phyloP scores from a whole-genome alignment of 2,113 vertebrate species.

The Trichechus manatus region DNA sequence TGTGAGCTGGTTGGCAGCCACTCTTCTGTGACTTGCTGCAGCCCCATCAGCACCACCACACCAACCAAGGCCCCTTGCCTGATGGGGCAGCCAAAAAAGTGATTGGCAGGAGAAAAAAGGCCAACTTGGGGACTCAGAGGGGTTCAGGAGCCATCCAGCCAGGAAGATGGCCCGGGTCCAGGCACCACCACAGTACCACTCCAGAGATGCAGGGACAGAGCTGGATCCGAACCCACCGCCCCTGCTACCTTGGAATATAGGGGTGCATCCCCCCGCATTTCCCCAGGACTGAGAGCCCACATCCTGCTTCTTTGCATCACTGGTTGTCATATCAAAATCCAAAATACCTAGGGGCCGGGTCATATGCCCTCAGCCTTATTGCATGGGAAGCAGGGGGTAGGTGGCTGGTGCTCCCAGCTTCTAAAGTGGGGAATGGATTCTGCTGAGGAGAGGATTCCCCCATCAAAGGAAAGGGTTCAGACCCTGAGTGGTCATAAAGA shows the following conservation, averaged over 20 bases:
- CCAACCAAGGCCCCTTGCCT: background rate
- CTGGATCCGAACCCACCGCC: fast-evolving
- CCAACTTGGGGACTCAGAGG: background rate
- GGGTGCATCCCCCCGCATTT: too few relatives aligned
- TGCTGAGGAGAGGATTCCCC: background rate
- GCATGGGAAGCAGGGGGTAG: background rate
- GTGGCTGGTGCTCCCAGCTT: too few relatives aligned
- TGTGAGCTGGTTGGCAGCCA: background rate
- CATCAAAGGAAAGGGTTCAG: background rate
- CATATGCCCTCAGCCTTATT: background rate
- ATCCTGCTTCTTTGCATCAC: fast-evolving
- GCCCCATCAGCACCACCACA: fast-evolving
- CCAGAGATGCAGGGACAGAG: too few relatives aligned
- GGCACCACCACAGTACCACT: background rate
- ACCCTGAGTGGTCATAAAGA: background rate
- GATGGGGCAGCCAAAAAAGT: background rate
- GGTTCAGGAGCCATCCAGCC: background rate
- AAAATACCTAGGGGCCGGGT: background rate
- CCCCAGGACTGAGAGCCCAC: background rate
- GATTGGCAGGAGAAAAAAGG: background rate
- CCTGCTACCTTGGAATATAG: background rate
- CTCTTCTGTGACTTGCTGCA: background rate
- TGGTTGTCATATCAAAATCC: too few relatives aligned
- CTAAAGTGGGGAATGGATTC: fast-evolving
- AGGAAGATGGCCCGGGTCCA: background rate